Percentiles rank a stretch among this genome's conserved stretches.
phyloP scores from a whole-genome alignment of 2,797 vertebrate genomes.

The Acipenser transmontanus region DNA sequence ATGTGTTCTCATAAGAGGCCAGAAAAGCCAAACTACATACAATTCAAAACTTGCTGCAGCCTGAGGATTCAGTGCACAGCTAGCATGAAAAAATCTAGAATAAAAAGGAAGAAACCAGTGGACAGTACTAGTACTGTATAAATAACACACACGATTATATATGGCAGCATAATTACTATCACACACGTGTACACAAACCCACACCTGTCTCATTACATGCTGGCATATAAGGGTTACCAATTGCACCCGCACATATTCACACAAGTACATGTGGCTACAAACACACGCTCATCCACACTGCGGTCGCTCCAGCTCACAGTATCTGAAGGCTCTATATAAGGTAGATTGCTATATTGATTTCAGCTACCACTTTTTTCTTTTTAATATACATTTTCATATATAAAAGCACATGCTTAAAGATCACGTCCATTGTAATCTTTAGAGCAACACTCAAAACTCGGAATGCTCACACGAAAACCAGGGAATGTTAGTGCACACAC shows the following conservation, averaged over 20 bases:
- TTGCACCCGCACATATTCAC: slow-evolving; percentile 33
- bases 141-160: slow-evolving; percentile 75
- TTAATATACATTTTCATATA: slow-evolving; percentile 39
- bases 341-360: slow-evolving; percentile 73
- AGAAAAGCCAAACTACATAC: slow-evolving; percentile 1
- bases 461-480: slow-evolving; percentile 68
- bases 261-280: slow-evolving; percentile 31
- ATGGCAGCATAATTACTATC: slow-evolving; percentile 70
- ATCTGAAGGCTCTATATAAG: slow-evolving; percentile 77
- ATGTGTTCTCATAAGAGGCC: not conserved
- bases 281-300: slow-evolving; percentile 26
- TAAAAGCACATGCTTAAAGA: slow-evolving; percentile 79
- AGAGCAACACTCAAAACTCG: slow-evolving; percentile 52
- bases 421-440: slow-evolving; percentile 68
- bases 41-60: slow-evolving; percentile 45
- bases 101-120: slow-evolving; percentile 70
- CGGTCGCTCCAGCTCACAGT: slow-evolving; percentile 63
- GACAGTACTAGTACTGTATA: slow-evolving; percentile 83
- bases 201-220: slow-evolving; percentile 61
- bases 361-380: slow-evolving; percentile 58
- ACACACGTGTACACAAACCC: slow-evolving; percentile 45
- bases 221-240: slow-evolving; percentile 64
- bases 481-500: slow-evolving; percentile 79
- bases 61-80: slow-evolving; percentile 65
- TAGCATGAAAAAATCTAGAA: slow-evolving; percentile 40